Base-by-base conservation (phyloP, 2,113 vertebrate genomes). In the Gadus macrocephalus region DNA sequence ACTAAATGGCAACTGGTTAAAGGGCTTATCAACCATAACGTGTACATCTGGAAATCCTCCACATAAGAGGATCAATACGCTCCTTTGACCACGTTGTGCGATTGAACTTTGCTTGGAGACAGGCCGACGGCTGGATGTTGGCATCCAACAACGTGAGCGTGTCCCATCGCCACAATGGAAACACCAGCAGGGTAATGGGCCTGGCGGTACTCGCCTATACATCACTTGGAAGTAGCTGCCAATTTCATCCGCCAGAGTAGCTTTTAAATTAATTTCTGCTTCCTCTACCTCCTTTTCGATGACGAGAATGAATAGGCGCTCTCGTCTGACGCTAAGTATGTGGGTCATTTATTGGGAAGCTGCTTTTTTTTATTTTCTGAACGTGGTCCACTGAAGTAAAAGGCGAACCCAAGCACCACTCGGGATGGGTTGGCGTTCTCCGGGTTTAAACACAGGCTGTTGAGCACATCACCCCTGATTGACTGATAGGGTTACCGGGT, bases 261-360 rank as follows among this genome's bases (percentile, higher is more conserved):
- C 68, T 74, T 78, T 75, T 61, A 77, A 71, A 70, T 80, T 67
- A 20, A 68, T 68, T 74, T 76, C 62, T 25, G 9, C 20, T 53
- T 55, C 56, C 53, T 60, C 5, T n/a, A 12, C 9, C 15, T 75
- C 65, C 62, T 62, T 19, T 58, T 19, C 59, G n/a, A 71, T 14
- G 15, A 28, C 19, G 19, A 31, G 20, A 73, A 69, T 74, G 69
- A 77, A 78, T 74, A 64, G 70, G 70, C 49, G 17, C 66, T 35
- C 61, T 78, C 56, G 64, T 68, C 28, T 82, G 49, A 71, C 71
- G 53, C 42, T n/a, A 58, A 38, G 5, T 19, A 27, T 19, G 25
- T 62, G n/a, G 60, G 4, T 19, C 16, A 0, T 77, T 49, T 64
- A 68, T 59, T n/a, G 72, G 6, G 31, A 35, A 0, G 6, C 4